Evolutionary conservation across 2,888 invertebrate species (phyloP), one percentile per base, ranked within the genome.

Genomic region (Harpalus rufipes): DNA sequence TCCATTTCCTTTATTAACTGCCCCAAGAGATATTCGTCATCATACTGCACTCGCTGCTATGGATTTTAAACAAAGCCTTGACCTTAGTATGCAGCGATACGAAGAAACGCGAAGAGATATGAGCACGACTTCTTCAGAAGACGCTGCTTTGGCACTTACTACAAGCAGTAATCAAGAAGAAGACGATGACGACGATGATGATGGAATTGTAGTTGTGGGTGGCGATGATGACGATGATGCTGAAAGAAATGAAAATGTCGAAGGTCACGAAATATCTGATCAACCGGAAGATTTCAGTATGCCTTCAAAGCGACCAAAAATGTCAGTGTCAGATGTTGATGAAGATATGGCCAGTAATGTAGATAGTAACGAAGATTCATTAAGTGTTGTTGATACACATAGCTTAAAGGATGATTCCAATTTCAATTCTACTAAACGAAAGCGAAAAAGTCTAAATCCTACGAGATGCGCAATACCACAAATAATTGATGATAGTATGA

Each of bases 361-460:
- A 85, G 94, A 95, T 88, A 94, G 94, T 88, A 94, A 94, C 86
- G 94, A 94, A 88, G 93, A 94, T 90, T 92, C 92, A 0, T 91
- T 93, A 59, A 93, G 93, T 91, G 92, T 92, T 87, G 89, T 91
- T 86, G 93, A 93, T 88, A 90, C 92, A 14, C 92, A 92, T 56
- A 92, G 92, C 89, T 90, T 89, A 88, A 93, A 93, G 91, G 93
- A 93, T 87, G 93, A 93, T 87, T 89, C 90, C 65, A 92, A 92
- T 86, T 92, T 93, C 39, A 93, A 94, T 88, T 93, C 95, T n/a
- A 94, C 93, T 88, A 96, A 95, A 89, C 93, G 97, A 83, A 98
- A 98, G 91, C 93, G 97, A 39, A 98, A 98, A 91, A 97, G 95
- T 88, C 95, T 96, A 88, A 97, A 97, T 90, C 97, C 97, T 0